phyloP scores from a whole-genome alignment of 2,888 invertebrate genomes.

The Amiota minor region DNA sequence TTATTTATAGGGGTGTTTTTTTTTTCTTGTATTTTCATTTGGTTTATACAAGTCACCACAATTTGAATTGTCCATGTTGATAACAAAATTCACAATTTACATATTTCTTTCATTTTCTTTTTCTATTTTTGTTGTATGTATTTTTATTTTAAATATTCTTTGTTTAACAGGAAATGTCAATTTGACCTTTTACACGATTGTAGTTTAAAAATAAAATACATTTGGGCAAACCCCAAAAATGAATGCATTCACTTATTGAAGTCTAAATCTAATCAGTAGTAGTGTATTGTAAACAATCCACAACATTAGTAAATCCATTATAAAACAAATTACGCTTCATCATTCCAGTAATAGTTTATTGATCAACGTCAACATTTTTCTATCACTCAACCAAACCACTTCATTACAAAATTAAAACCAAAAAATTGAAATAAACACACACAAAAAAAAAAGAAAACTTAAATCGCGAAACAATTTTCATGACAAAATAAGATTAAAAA shows the following conservation, averaged over 20 bases:
- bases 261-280: too few relatives aligned
- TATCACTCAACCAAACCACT: background rate
- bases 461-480: constrained; percentile 1
- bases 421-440: constrained; percentile 34
- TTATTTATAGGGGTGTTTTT: constrained; percentile 38
- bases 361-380: background rate
- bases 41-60: constrained; percentile 45
- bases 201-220: background rate
- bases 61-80: constrained; percentile 42
- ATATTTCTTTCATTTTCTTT: constrained; percentile 47
- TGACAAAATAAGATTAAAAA: background rate
- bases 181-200: background rate
- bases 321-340: background rate
- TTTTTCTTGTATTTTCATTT: constrained; percentile 29
- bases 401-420: background rate
- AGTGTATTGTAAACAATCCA: too few relatives aligned
- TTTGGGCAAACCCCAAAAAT: background rate
- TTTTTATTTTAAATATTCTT: too few relatives aligned
- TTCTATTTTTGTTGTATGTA: too few relatives aligned
- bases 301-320: background rate
- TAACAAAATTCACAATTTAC: constrained; percentile 45
- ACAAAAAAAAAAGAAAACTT: constrained; percentile 46
- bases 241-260: background rate
- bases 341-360: background rate
- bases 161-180: background rate